Percentiles rank a stretch among this genome's conserved stretches.
phyloP scores from a whole-genome alignment of 2,888 invertebrate species.

The Drosophila basisetae region DNA sequence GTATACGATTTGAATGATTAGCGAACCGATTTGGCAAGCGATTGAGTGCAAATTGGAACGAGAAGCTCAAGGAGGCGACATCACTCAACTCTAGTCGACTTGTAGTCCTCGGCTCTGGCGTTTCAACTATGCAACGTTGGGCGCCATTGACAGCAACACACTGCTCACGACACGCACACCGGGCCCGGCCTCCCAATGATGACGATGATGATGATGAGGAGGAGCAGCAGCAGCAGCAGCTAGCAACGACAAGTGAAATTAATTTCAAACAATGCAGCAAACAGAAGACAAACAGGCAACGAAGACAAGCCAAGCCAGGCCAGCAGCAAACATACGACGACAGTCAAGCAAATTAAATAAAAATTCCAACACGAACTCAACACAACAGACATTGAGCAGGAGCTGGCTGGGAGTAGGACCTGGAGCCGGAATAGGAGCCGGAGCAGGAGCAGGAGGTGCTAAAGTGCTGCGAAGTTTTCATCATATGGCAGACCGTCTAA shows the following conservation, averaged over 20 bases:
- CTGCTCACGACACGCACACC: conserved; percentile 54
- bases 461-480: conserved; percentile 47
- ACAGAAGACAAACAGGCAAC: conserved; percentile 60
- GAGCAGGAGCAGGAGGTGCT: background rate
- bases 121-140: conserved; percentile 66
- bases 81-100: conserved; percentile 51
- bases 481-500: conserved; percentile 58
- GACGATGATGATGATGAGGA: background rate
- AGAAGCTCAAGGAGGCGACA: background rate
- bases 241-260: conserved; percentile 74
- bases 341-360: conserved; percentile 75
- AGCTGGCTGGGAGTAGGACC: conserved; percentile 4
- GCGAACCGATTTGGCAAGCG: conserved; percentile 76
- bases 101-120: conserved; percentile 43
- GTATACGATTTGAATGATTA: conserved; percentile 64
- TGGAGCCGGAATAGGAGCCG: conserved; percentile 5
- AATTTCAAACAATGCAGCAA: conserved; percentile 81
- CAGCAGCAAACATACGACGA: conserved; percentile 45
- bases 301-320: conserved; percentile 23
- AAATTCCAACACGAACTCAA: conserved; percentile 70
- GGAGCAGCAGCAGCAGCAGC: conserved; percentile 4
- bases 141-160: conserved; percentile 74
- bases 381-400: conserved; percentile 38
- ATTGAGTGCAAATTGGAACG: conserved; percentile 45
- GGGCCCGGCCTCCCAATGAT: background rate